Evolutionary conservation across 2,113 vertebrate species (phyloP).

Genomic region (Callorhinus ursinus): DNA sequence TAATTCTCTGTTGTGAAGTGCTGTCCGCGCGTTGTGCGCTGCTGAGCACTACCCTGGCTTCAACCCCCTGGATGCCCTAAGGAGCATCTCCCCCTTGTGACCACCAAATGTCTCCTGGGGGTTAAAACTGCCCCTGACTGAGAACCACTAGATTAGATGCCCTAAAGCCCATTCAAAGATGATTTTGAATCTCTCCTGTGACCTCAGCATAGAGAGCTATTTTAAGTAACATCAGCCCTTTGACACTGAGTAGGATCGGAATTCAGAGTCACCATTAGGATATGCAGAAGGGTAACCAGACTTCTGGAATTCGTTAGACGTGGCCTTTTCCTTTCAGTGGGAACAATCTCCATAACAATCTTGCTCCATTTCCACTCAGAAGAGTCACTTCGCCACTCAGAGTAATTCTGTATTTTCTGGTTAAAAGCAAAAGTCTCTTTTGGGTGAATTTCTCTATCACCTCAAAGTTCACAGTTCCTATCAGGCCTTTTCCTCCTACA

Average conservation of each 20-base stretch:
- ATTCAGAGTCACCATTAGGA: not conserved
- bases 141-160: not conserved
- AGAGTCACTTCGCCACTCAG: not conserved
- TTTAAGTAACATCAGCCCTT: not conserved
- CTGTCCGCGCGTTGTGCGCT: not conserved
- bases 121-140: not conserved
- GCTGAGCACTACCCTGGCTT: not conserved
- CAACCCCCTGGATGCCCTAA: rapidly evolving
- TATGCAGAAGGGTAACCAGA: not conserved
- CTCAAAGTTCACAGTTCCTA: not conserved
- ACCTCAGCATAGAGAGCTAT: not conserved
- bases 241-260: not conserved
- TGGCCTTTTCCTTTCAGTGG: not conserved
- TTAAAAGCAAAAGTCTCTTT: not conserved
- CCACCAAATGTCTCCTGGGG: not conserved
- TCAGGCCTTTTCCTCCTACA: not conserved
- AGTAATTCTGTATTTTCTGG: not conserved
- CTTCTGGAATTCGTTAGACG: not conserved
- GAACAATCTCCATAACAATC: not conserved
- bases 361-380: not conserved
- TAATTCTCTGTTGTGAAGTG: not conserved
- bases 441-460: not conserved
- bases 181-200: not conserved
- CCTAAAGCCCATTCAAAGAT: not conserved
- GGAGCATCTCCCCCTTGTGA: not conserved